phyloP scores from a whole-genome alignment of 2,113 vertebrate species.

The Myrmecophaga tridactyla region DNA sequence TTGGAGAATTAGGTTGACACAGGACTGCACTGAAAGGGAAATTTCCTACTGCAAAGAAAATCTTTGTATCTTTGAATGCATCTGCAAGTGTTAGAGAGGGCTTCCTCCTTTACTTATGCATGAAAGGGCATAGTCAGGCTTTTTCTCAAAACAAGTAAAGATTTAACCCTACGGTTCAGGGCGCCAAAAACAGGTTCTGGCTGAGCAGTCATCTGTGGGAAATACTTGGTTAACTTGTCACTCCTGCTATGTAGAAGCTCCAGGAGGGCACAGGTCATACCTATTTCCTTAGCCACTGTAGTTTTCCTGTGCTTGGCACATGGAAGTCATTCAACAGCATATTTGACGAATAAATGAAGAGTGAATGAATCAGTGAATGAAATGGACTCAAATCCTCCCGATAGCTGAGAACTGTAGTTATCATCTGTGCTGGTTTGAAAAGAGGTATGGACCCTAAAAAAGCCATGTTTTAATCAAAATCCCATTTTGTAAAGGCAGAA shows the following conservation, averaged over 20 bases:
- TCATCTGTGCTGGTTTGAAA: no score
- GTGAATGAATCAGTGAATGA: not conserved
- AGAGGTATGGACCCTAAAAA: no score
- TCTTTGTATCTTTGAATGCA: not conserved
- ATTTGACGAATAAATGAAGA: not conserved
- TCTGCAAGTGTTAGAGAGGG: not conserved
- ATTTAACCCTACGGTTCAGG: not conserved
- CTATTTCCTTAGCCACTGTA: not conserved
- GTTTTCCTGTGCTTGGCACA: not conserved
- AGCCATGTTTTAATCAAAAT: no score
- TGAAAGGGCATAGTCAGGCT: not conserved
- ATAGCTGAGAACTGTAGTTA: conserved; percentile 29
- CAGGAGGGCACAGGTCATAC: not conserved
- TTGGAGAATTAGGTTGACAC: not conserved
- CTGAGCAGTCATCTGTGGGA: not conserved
- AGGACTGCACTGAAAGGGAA: not conserved
- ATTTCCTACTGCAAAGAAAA: not conserved
- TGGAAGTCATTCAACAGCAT: not conserved
- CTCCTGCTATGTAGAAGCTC: not conserved
- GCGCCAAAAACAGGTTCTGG: not conserved
- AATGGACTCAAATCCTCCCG: not conserved
- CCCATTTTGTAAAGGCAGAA: no score
- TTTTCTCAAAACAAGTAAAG: not conserved
- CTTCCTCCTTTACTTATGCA: not conserved
- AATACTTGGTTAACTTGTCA: not conserved